Evolutionary conservation across 2,888 invertebrate species (phyloP).

Genomic region (Lasioglossum pauxillum): DNA sequence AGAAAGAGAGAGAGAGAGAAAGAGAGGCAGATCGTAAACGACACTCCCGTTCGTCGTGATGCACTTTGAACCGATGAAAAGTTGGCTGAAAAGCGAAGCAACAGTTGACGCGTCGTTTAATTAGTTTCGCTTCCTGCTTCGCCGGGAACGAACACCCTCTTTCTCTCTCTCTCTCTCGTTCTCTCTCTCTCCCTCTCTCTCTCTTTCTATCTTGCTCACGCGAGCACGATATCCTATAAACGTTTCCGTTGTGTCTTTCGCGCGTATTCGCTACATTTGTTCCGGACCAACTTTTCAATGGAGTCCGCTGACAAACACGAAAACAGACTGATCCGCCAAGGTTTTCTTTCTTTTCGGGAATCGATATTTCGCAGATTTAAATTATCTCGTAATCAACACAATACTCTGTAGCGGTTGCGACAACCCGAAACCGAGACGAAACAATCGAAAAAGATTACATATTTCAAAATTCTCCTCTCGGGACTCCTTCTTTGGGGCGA

Average conservation of each 20-base stretch:
- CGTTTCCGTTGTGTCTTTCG: conserved; percentile 16
- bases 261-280: conserved; percentile 10
- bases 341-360: neutral
- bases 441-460: neutral
- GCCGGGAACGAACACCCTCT: neutral
- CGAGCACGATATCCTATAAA: conserved; percentile 14
- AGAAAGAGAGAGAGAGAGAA: neutral
- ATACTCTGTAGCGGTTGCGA: no score
- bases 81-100: conserved; percentile 49
- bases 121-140: conserved; percentile 45
- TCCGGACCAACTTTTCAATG: conserved; percentile 19
- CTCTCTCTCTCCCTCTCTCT: neutral
- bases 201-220: neutral
- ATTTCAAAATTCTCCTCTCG: neutral
- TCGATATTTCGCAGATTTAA: neutral
- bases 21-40: conserved; percentile 10
- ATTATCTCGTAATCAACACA: no score
- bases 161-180: neutral
- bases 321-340: neutral
- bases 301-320: conserved; percentile 10
- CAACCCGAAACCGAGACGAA: neutral
- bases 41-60: conserved; percentile 5
- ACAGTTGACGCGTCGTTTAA: conserved; percentile 58
- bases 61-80: conserved; percentile 53
- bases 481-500: neutral